These are phyloP conservation scores for Anseranas semipalmata DNA, from an alignment of 2,113 vertebrate genomes.

Conservation along the genomic window DNA sequence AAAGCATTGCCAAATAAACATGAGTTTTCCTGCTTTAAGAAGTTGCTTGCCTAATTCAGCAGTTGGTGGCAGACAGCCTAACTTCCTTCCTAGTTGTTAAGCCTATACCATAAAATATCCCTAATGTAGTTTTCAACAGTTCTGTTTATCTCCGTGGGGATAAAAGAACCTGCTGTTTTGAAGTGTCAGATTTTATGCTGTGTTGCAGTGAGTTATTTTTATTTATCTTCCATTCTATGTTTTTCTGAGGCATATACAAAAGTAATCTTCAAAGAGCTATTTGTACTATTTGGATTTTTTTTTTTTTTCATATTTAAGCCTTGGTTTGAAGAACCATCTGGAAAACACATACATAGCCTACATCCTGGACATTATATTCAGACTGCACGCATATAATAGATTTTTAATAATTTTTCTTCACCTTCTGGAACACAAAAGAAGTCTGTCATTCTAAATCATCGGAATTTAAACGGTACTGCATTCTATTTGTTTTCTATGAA, in stretches of 20 bases:
- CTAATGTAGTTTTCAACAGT: conserved; percentile 72
- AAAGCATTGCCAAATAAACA: conserved; percentile 29
- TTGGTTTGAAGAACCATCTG: conserved; percentile 57
- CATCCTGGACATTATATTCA: neutral
- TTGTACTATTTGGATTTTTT: conserved; percentile 64
- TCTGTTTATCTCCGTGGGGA: conserved; percentile 73
- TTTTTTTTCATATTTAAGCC: conserved; percentile 63
- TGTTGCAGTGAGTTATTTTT: conserved; percentile 67
- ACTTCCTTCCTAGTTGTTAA: conserved; percentile 63
- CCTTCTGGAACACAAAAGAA: neutral
- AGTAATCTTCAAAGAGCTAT: conserved; percentile 73
- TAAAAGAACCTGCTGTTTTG: conserved; percentile 69
- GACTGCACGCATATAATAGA: neutral
- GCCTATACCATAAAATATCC: conserved; percentile 68
- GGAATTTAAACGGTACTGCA: neutral
- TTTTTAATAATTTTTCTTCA: neutral
- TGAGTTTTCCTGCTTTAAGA: conserved; percentile 26
- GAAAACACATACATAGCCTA: neutral
- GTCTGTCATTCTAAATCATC: neutral
- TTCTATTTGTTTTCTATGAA: neutral
- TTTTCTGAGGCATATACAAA: conserved; percentile 69
- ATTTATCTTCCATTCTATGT: conserved; percentile 71
- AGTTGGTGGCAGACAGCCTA: conserved; percentile 37
- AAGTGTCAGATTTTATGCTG: conserved; percentile 76
- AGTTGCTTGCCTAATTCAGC: conserved; percentile 33